A percentile compares a stretch with the other conserved stretches of the same genome.
phyloP scores from a whole-genome alignment of 2,888 invertebrate species.

The Azorinus chamasolen region DNA sequence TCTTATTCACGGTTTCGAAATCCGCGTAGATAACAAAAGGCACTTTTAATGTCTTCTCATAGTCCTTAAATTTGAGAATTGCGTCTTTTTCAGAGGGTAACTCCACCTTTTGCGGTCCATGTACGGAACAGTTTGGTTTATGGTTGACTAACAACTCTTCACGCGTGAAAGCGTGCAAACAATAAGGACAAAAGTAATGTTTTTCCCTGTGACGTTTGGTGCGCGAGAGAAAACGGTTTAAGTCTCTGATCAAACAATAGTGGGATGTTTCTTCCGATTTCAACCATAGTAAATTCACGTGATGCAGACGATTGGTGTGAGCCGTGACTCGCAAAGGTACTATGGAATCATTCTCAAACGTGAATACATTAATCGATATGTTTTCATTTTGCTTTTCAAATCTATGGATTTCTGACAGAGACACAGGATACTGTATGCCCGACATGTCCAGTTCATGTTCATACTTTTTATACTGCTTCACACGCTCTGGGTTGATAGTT shows the following conservation, averaged over 20 bases:
- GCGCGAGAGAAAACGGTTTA: conserved; percentile 51
- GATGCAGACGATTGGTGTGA: conserved; percentile 7
- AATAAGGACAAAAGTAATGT: conserved; percentile 31
- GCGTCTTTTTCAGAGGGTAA: conserved; percentile 23
- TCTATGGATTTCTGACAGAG: conserved; percentile 17
- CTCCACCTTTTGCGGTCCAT: conserved; percentile 35
- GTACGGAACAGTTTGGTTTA: conserved; percentile 17
- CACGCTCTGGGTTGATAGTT: conserved; percentile 6
- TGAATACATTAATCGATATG: conserved; percentile 44
- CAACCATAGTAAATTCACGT: conserved; percentile 47
- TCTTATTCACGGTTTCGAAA: conserved; percentile 36
- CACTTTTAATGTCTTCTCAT: conserved; percentile 34
- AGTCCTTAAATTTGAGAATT: conserved; percentile 41
- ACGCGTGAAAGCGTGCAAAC: conserved; percentile 34
- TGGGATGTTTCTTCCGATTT: conserved; percentile 26
- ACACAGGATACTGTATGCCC: conserved; percentile 33
- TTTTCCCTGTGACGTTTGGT: conserved; percentile 11
- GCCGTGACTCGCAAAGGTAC: conserved; percentile 36
- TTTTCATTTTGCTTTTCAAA: conserved; percentile 28
- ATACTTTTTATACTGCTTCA: conserved; percentile 18
- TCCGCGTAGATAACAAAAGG: conserved; percentile 49
- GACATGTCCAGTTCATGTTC: conserved; percentile 28
- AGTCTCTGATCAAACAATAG: conserved; percentile 44
- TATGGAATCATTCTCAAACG: conserved; percentile 32
- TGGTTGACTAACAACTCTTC: conserved; percentile 28